Evolutionary conservation across 1,140 invertebrate genomes (phyloP), one percentile per base, ranked within the genome.

Genomic region (Brachionus koreanus): DNA sequence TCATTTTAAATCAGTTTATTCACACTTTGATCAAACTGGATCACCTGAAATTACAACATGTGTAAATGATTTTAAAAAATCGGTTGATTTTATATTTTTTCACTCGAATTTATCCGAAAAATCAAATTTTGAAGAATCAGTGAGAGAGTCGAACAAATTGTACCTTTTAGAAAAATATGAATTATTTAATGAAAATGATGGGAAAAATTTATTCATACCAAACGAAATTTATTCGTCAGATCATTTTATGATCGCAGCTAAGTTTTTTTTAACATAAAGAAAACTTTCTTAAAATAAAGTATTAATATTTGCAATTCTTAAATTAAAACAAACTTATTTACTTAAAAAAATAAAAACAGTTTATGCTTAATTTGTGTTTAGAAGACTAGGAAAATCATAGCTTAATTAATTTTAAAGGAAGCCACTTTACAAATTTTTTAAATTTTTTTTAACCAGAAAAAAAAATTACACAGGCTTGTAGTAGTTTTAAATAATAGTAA

Each of bases 1-100:
- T 43, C 35, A 79, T 19, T 79, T 79, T 65, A 63, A 79, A 61
- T 79, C 76, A 29, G 37, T 25, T 37, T 79, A 79, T 43, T 1
- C 25, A 16, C 76, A 79, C 35, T n/a, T 10, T 35, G 39, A 82
- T 23, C 10, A 46, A 19, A 33, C 52, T 12, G 65, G 49, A 16
- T 1, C 10, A n/a, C 5, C 16, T 33, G 79, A 82, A 43, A 35
- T 82, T 4, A 82, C 79, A 6, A 46, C 79, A 9, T 67, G 57
- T 42, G 37, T 82, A 23, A 19, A 43, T 16, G 39, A 67, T 69
- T 49, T 33, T 65, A 13, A 37, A 5, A 65, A 52, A 16, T 16
- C 49, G 23, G 79, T 82, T 37, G 79, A 82, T 69, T 82, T 61
- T 52, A 82, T 82, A 3, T 82, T 82, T 35, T 67, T 67, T 43